Evolutionary conservation across 2,797 vertebrate species (phyloP), one percentile per base, ranked within the genome.

Genomic region (Microhierax caerulescens): DNA sequence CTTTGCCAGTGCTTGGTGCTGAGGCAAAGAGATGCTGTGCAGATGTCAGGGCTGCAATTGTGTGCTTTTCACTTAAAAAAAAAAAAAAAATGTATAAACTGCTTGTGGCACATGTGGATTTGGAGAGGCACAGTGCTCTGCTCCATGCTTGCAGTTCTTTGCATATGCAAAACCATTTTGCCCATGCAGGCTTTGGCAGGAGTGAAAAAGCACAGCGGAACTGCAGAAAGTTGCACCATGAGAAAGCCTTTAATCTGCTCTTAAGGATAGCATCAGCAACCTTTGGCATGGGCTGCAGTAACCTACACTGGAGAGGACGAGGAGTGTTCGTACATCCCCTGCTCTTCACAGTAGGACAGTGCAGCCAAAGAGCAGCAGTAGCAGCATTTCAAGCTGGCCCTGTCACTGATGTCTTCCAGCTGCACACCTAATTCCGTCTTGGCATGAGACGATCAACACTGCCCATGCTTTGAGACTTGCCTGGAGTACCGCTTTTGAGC

Each of bases 381-480:
- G 13, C 74, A 45, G 18, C 34, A 3, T 56, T 83, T 61, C 43
- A 24, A 36, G 23, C 28, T 60, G 56, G 60, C 41, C 20, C 1
- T 0, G 4, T 45, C 3, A 2, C 27, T 4, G 16, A 3, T 3
- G 6, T 45, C 21, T 76, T 68, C 47, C 68, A 85, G 63, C 36
- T 69, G 47, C 22, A 8, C 32, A n/a, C 25, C 80, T 79, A 60
- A 64, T 30, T 12, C 4, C 0, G 1, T 50, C 21, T 48, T 48
- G 69, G 50, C 67, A 53, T 0, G 0, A 79, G 48, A 18, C 2
- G 10, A 6, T 60, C 68, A 53, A 1, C 1, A 0, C 47, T 57
- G 34, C 48, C 43, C 0, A 2, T 65, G 41, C 51, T 75, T 57
- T 73, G 84, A 74, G 51, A 32, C 59, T 51, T 60, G 15, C 28